Conservation (phyloP, 2,113 vertebrate genomes). For the Gopherus flavomarginatus region DNA sequence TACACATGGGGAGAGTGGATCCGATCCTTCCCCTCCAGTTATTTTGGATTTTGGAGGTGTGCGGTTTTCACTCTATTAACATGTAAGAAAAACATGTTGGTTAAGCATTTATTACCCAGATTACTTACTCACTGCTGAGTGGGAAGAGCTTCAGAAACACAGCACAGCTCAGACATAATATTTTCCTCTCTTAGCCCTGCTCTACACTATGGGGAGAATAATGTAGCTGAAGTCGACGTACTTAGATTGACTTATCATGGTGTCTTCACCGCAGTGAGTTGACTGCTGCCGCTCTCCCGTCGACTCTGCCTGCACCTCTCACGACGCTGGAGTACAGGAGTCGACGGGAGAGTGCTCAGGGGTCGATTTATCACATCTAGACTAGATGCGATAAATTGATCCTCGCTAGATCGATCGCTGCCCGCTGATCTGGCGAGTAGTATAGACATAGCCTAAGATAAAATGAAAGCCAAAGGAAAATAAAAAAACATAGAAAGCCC, state of each 20-base stretch:
- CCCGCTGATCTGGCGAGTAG: too few species aligned
- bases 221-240: too few species aligned
- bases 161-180: not conserved
- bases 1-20: not conserved
- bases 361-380: too few species aligned
- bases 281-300: too few species aligned
- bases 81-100: not conserved
- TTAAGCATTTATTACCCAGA: not conserved
- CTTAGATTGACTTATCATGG: too few species aligned
- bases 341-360: too few species aligned
- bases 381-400: too few species aligned
- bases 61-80: not conserved
- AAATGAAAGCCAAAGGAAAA: not conserved
- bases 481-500: not conserved
- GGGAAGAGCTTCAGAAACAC: not conserved
- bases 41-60: not conserved
- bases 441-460: not conserved
- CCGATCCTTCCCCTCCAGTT: not conserved
- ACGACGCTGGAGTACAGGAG: too few species aligned
- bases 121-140: not conserved
- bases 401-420: too few species aligned
- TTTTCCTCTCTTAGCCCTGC: not conserved
- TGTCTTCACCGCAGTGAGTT: too few species aligned
- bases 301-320: too few species aligned
- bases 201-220: too few species aligned